Base-by-base conservation (phyloP, 2,888 invertebrate genomes). In the Polymixis lichenea region DNA sequence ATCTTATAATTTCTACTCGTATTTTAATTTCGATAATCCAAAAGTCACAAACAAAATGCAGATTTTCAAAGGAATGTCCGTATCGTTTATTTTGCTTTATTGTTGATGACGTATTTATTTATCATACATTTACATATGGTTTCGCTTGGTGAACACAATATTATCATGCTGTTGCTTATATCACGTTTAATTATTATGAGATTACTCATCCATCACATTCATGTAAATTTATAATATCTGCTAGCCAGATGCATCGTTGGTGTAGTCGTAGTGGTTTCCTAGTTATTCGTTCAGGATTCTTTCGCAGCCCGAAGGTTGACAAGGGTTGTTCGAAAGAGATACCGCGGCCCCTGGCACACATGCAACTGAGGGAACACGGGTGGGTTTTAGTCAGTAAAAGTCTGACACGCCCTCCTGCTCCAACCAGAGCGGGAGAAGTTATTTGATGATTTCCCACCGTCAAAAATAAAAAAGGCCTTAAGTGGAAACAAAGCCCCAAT, bases 81-180 rank as follows among this genome's bases (percentile, higher is more conserved):
- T 19, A 32, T 58, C 1, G 25, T 62, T 71, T 28, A 28, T 49
- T 80, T 56, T 13, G n/a, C 15, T 55, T 7, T 25, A 0, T n/a
- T 62, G 11, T 79, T 62, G 2, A 55, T 67, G 32, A 55, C 7
- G n/a, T 55, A 55, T 55, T 80, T 56, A 56, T 72, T 72, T 25
- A 51, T 43, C 17, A 28, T 43, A 19, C 15, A 56, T 62, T 80
- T 15, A 72, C 62, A 67, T 51, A 53, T 25, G 7, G 61, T 79
- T 61, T 49, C 55, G 62, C 55, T 62, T 62, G 1, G 25, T 62
- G 43, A 72, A 72, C 43, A 51, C 28, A 56, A 13, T 51, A 72
- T 32, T 32, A 69, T 25, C 13, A 25, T 51, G 13, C 17, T 19
- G 43, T 32, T 51, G 62, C 49, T 56, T 77, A 61, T 25, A n/a